Conservation (phyloP, 2,888 invertebrate species). For the Orthonychiurus folsomi region DNA sequence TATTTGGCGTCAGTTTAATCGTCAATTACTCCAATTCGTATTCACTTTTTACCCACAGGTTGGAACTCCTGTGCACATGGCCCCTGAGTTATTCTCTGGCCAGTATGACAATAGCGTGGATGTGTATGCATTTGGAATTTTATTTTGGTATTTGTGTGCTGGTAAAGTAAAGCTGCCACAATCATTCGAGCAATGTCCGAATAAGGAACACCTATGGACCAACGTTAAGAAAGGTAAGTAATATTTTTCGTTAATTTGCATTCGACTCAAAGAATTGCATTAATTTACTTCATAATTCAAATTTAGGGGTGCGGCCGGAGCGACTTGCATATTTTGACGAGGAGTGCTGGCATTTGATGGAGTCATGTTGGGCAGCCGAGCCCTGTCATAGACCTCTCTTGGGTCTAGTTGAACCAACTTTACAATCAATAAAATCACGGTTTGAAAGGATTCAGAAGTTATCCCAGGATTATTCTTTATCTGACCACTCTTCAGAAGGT, state of each 20-base stretch:
- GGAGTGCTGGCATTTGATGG: conserved; percentile 75
- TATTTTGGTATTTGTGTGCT: conserved; percentile 84
- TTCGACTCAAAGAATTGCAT: too few relatives aligned
- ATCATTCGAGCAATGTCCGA: conserved; percentile 71
- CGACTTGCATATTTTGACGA: conserved; percentile 63
- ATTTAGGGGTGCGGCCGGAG: conserved; percentile 72
- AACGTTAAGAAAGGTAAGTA: conserved; percentile 66
- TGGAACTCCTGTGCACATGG: conserved; percentile 84
- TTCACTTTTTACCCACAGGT: too few relatives aligned
- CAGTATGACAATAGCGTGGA: conserved; percentile 75
- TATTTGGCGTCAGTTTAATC: too few relatives aligned
- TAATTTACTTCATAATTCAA: not conserved
- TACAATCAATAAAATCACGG: conserved; percentile 47
- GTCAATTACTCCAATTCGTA: not conserved
- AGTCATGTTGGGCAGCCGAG: conserved; percentile 71
- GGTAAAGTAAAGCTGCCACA: conserved; percentile 68
- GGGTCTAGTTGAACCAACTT: conserved; percentile 63
- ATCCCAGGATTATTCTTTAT: conserved; percentile 25
- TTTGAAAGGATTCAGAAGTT: conserved; percentile 28
- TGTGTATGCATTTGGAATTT: conserved; percentile 79
- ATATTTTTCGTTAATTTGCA: not conserved
- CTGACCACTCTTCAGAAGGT: conserved; percentile 16
- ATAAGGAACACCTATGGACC: conserved; percentile 77
- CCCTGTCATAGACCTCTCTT: conserved; percentile 63
- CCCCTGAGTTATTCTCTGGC: conserved; percentile 73